Evolutionary conservation across 2,113 vertebrate genomes (phyloP), one percentile per base, ranked within the genome.

Genomic region (Gallinago jamesoni): DNA sequence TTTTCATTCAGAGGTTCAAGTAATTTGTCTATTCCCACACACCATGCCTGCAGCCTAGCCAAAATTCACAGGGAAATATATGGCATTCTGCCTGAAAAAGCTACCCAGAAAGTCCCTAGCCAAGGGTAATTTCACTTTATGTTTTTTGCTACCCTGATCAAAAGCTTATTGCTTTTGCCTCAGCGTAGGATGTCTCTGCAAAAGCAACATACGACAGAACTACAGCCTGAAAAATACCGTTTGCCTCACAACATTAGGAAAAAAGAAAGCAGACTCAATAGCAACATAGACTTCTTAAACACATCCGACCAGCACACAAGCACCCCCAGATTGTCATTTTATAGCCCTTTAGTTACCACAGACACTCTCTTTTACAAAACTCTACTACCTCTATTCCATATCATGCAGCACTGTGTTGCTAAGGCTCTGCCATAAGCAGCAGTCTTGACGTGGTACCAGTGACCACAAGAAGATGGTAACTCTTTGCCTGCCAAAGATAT

Each of bases 111-210:
- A 93, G 31, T 68, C 39, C 18, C 28, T 60, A 50, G 28, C 30
- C 16, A 84, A 84, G 28, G 33, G 24, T 66, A 89, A 93, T 62
- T 84, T 92, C 30, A 75, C 19, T 43, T 88, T 8, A 17, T 77
- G 18, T 2, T 47, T 83, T 90, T 84, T 75, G 68, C 56, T 64
- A 70, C 8, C 8, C 31, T 28, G 37, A 68, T 55, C 24, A 50
- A 85, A 93, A 79, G 21, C 27, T 67, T 64, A 20, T 48, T 87
- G 69, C 31, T 89, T 89, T 83, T 77, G 73, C 67, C 63, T 77
- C 31, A 59, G 24, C 4, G 16, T 48, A 81, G 52, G 56, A 52
- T 27, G 14, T 33, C 15, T 67, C 73, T 78, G 56, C 60, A 86
- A 70, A 89, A 81, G 59, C 68, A 92, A 56, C 9, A 12, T 24